Evolutionary conservation across 2,113 vertebrate genomes (phyloP).

Genomic region (Struthidea cinerea): DNA sequence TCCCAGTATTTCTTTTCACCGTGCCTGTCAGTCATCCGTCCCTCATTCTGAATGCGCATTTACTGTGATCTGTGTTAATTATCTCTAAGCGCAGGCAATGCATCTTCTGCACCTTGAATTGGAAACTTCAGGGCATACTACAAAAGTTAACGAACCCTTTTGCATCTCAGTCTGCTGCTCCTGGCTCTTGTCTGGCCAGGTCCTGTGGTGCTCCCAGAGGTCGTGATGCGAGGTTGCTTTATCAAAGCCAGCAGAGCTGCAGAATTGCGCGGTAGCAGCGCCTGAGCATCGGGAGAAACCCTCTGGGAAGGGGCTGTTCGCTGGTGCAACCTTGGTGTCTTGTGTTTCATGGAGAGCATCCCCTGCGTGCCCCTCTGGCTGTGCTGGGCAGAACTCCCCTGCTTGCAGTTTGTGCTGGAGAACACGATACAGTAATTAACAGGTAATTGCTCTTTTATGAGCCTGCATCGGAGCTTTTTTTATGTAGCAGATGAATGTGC

Average conservation of each 20-base stretch:
- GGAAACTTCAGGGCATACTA: background rate
- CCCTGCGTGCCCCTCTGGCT: background rate
- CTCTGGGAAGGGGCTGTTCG: background rate
- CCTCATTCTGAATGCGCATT: background rate
- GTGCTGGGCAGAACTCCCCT: background rate
- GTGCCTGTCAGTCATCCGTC: background rate
- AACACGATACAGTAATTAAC: background rate
- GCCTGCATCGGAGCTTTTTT: background rate
- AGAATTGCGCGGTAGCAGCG: fast-evolving
- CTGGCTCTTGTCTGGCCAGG: background rate
- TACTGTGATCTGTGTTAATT: background rate
- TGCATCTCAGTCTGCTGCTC: background rate
- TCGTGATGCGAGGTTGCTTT: background rate
- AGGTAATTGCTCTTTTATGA: background rate
- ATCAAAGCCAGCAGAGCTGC: background rate
- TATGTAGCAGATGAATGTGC: background rate
- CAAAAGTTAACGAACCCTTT: background rate
- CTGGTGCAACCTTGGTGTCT: background rate
- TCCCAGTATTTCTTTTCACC: background rate
- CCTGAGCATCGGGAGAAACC: background rate
- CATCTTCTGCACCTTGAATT: background rate
- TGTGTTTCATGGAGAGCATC: background rate
- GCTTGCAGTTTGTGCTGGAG: background rate
- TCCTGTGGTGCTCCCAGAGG: background rate
- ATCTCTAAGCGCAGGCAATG: background rate